phyloP scores from a whole-genome alignment of 30 jellyfish, hydroid and myxozoan species.

The Aurelia coerulea region DNA sequence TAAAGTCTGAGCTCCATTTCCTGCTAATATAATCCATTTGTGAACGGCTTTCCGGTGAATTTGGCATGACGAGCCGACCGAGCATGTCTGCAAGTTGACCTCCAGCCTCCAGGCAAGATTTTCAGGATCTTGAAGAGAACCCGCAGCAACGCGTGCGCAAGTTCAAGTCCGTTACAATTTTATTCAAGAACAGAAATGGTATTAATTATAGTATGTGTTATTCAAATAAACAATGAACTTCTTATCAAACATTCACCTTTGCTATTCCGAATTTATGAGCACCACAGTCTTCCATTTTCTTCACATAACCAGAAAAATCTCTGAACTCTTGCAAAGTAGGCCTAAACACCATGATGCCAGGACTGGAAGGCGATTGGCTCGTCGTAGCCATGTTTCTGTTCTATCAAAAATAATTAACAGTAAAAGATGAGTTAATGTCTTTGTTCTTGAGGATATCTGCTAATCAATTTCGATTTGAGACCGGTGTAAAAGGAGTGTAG shows the following conservation, averaged over 20 bases:
- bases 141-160: background rate
- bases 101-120: constrained; percentile 6
- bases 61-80: constrained; percentile 3
- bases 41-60: background rate
- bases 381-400: constrained; percentile 25
- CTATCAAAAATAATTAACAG: background rate
- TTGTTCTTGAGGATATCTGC: too few relatives aligned
- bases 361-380: constrained; percentile 28
- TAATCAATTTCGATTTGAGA: too few relatives aligned
- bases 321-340: constrained; percentile 90
- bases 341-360: constrained; percentile 92
- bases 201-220: too few relatives aligned
- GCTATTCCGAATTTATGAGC: constrained; percentile 95
- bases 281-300: constrained; percentile 91
- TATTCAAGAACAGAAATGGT: too few relatives aligned
- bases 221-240: too few relatives aligned
- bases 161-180: too few relatives aligned
- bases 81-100: too few relatives aligned
- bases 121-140: background rate
- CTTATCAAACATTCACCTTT: constrained; percentile 53
- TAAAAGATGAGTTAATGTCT: background rate
- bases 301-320: constrained; percentile 85
- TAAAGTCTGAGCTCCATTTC: too few relatives aligned
- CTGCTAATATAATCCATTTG: background rate
- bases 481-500: too few relatives aligned